A percentile compares a stretch with the other conserved stretches of the same genome.
These are phyloP conservation scores for Crocodylus rhombifer DNA, from an alignment of 2,797 vertebrate genomes.

Conservation along the genomic window DNA sequence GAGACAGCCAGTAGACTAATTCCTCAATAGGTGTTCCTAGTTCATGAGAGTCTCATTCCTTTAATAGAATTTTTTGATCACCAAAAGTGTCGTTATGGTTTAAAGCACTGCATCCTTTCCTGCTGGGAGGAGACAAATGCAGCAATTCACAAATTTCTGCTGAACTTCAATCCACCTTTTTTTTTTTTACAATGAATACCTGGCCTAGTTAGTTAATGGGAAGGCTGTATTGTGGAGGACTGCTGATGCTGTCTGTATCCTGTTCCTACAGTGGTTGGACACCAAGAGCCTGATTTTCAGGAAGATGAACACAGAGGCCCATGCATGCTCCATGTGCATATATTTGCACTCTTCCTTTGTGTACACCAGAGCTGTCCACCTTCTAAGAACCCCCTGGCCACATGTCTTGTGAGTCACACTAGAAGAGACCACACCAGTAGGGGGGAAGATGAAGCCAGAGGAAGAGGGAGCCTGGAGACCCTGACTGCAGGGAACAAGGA, in stretches of 20 bases:
- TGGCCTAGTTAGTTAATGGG: neutral
- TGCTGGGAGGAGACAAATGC: constrained; percentile 19
- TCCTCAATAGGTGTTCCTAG: constrained; percentile 60
- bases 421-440: neutral
- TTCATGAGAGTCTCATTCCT: neutral
- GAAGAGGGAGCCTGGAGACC: too few relatives aligned
- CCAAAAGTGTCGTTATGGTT: constrained; percentile 39
- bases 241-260: neutral
- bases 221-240: neutral
- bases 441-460: neutral
- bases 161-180: neutral
- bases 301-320: neutral
- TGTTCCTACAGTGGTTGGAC: neutral
- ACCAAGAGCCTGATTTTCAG: neutral
- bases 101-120: neutral
- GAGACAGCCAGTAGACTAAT: constrained; percentile 48
- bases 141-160: neutral
- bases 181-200: neutral
- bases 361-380: neutral
- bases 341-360: neutral
- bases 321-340: neutral
- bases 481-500: too few relatives aligned
- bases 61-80: constrained; percentile 51
- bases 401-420: too few relatives aligned
- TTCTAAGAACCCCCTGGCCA: too few relatives aligned